Base-by-base conservation (phyloP, 2,797 vertebrate genomes). In the Adrianichthys oophorus region DNA sequence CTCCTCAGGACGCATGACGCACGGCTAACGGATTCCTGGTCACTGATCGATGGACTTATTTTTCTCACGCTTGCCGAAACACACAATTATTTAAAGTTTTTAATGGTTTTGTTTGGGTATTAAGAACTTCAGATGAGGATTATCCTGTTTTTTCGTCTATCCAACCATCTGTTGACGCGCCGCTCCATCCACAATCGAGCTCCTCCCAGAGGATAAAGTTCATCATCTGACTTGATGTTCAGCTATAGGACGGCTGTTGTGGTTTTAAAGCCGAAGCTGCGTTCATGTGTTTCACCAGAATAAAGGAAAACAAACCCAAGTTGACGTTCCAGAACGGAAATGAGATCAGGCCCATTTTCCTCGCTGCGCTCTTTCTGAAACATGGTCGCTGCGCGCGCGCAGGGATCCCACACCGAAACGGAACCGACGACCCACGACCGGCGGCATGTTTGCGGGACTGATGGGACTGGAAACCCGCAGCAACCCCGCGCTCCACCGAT, bases 371-470 rank as follows among this genome's bases (percentile, higher is more conserved):
- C 69, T 68, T 72, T 19, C 71, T 67, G 1, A 58, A 84, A 84
- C 82, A 86, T 78, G 82, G 75, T 78, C 62, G 79, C 43, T 55
- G 67, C 58, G 15, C 60, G 14, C 67, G 40, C 26, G 52, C 7
- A 42, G 40, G 65, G 66, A 50, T 64, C 73, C 62, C 66, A 51
- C 21, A 59, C 59, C 15, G 40, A 56, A 46, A 50, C 41, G 2
- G 37, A 13, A 16, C 37, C 37, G 17, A 19, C 17, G 23, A 41
- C 32, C 21, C 12, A 10, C 45, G 41, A 1, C 29, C 26, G 55
- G 48, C 24, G 87, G 75, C 40, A 92, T 93, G 91, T 92, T 92
- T 64, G 82, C 89, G 7, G 92, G 91, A 49, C 85, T 92, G 72
- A 72, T 93, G 72, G 83, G 85, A n/a, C 70, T 91, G 61, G 82